Base-by-base conservation (phyloP, 2,113 vertebrate genomes). In the Eulemur rufifrons region DNA sequence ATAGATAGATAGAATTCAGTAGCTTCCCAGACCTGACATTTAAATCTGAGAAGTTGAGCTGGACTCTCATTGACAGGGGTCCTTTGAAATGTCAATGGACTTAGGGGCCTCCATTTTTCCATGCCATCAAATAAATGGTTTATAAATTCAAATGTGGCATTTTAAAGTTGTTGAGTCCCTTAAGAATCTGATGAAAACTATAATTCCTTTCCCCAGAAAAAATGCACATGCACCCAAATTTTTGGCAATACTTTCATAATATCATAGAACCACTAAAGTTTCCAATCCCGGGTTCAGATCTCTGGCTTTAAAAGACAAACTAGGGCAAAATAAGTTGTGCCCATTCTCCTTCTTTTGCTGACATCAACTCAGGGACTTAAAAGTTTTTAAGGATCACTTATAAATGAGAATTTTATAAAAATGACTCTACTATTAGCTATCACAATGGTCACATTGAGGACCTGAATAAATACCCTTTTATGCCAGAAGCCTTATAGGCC, bases 301-400 rank as follows among this genome's bases (percentile, higher is more conserved):
- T 52, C n/a, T 56, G 66, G 25, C 37, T 97, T 94, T 95, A 68
- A 90, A 68, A 94, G 18, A 45, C 20, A 94, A 92, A 56, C 18
- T 83, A 42, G 89, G 37, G 34, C 20, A 80, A 89, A 94, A 74
- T 20, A 92, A 47, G 42, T 47, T 87, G 50, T 54, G 82, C 27
- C 23, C 14, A 13, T 74, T 83, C 34, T 78, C 25, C 34, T 66
- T 78, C 10, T 52, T 86, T n/a, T 66, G 14, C 14, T 87, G 69
- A 69, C 50, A 39, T 59, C 9, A 73, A 92, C 8, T 14, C 29
- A 73, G 18, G 0, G 34, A 56, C 56, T 84, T 73, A 61, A 1
- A 45, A 9, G 59, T 86, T 85, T 95, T 92, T 17, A 39, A 86
- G 32, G 15, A 66, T 52, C 17, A 34, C 5, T 29, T 52, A 42